Percentiles rank a stretch among this genome's conserved stretches.
Evolutionary conservation across 2,888 invertebrate genomes (phyloP).

Genomic region (Resseliella maxima): DNA sequence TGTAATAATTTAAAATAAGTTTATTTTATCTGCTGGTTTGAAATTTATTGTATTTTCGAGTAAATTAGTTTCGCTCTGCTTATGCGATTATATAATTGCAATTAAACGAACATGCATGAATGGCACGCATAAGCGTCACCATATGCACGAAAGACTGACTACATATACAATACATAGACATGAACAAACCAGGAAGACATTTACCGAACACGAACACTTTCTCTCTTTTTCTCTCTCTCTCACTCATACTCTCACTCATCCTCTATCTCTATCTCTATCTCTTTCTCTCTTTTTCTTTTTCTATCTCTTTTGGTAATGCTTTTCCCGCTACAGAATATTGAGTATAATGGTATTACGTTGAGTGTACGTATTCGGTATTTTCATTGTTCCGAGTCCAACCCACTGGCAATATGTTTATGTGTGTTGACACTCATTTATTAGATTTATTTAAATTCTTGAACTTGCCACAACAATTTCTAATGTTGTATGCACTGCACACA

Average conservation of each 20-base stretch:
- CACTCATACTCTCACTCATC: too few relatives aligned
- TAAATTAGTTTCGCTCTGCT: conserved; percentile 45
- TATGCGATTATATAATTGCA: conserved; percentile 48
- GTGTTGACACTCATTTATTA: conserved; percentile 48
- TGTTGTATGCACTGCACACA: neutral
- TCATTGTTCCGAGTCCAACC: neutral
- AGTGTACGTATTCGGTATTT: neutral
- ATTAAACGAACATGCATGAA: conserved; percentile 43
- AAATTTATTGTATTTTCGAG: conserved; percentile 24
- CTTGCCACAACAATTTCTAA: conserved; percentile 51
- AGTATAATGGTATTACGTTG: neutral
- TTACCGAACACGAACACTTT: neutral
- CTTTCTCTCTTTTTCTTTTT: neutral
- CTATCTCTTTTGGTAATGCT: too few relatives aligned
- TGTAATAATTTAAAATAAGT: conserved; percentile 46
- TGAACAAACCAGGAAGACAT: neutral
- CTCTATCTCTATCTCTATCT: too few relatives aligned
- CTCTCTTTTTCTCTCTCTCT: neutral
- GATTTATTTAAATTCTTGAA: conserved; percentile 46
- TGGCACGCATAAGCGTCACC: neutral
- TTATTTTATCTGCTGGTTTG: conserved; percentile 17
- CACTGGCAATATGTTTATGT: conserved; percentile 10
- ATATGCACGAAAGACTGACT: neutral
- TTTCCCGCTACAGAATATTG: neutral
- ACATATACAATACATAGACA: neutral